Percentiles rank a stretch among this genome's conserved stretches.
Conservation (phyloP, 2,113 vertebrate species). For the Cyanistes caeruleus region DNA sequence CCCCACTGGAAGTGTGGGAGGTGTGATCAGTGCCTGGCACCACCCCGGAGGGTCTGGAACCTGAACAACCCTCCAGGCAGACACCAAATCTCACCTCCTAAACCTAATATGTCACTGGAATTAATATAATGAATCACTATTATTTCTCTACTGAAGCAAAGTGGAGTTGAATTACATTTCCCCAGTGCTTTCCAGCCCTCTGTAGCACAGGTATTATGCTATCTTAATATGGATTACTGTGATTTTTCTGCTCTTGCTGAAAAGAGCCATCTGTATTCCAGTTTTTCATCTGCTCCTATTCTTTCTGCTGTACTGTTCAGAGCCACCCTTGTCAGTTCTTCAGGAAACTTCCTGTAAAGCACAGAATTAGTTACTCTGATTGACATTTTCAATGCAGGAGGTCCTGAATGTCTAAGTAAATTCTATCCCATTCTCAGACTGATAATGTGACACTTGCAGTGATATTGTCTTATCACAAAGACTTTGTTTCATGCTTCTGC, state of each 20-base stretch:
- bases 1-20: background rate
- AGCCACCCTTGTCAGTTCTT: background rate
- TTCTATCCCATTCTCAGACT: background rate
- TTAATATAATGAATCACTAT: background rate
- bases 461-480: background rate
- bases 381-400: background rate
- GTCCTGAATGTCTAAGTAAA: background rate
- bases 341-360: background rate
- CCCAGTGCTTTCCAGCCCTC: background rate
- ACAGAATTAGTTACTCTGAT: background rate
- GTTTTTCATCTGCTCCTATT: background rate
- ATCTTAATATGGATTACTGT: background rate
- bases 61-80: background rate
- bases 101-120: background rate
- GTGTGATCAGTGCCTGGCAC: background rate
- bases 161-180: slow-evolving; percentile 18
- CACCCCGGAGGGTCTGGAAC: background rate
- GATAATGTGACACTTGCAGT: background rate
- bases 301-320: background rate
- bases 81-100: background rate
- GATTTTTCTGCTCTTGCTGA: slow-evolving; percentile 5
- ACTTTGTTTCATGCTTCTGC: slow-evolving; percentile 31
- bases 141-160: slow-evolving; percentile 10
- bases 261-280: background rate
- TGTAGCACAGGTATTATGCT: background rate